A percentile compares a stretch with the other conserved stretches of the same genome.
Evolutionary conservation across 2,888 invertebrate genomes (phyloP).

Genomic region (Nephrotoma guestfalica): DNA sequence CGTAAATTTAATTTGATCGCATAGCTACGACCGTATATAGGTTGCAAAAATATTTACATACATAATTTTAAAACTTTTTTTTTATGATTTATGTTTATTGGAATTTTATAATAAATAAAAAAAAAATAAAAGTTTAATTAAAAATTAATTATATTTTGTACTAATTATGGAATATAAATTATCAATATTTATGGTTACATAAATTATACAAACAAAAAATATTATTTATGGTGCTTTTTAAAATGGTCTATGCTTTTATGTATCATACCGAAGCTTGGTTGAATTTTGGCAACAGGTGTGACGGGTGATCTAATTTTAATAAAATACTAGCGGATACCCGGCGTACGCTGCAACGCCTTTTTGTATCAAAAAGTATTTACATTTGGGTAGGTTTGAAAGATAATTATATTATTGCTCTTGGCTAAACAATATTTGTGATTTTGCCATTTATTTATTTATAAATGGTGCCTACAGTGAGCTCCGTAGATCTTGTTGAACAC

Average conservation of each 20-base stretch:
- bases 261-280: neutral
- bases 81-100: neutral
- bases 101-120: neutral
- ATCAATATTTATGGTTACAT: neutral
- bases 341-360: too few relatives aligned
- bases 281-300: too few relatives aligned
- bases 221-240: neutral
- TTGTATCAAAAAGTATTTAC: too few relatives aligned
- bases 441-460: too few relatives aligned
- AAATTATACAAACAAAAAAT: neutral
- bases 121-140: neutral
- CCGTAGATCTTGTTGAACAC: too few relatives aligned
- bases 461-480: too few relatives aligned
- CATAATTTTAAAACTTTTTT: neutral
- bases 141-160: neutral
- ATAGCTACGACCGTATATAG: neutral
- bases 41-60: neutral
- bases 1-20: neutral
- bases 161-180: neutral
- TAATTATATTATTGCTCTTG: too few relatives aligned
- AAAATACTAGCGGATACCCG: too few relatives aligned
- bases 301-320: too few relatives aligned
- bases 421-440: too few relatives aligned
- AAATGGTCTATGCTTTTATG: too few relatives aligned
- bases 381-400: too few relatives aligned